Base-by-base conservation (phyloP, 53 echinoderm and acorn worm species). In the Astropecten irregularis region DNA sequence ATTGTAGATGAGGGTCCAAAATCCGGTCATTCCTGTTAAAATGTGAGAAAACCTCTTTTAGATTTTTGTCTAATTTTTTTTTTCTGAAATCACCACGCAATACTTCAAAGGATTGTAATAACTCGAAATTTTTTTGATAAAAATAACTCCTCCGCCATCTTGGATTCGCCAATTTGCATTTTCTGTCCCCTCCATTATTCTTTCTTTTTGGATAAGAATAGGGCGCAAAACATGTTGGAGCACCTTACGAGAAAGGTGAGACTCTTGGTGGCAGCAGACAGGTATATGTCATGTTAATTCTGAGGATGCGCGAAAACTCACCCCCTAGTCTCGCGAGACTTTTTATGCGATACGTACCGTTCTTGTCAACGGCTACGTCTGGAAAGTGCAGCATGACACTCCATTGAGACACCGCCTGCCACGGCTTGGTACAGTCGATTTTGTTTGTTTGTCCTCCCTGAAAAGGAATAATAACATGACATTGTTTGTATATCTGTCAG, bases 1-100 rank as follows among this genome's bases (percentile, higher is more conserved):
- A 70, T 91, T 91, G 87, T 91, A 91, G 16, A 91, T 91, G 40
- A 91, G 87, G 9, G 91, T 91, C 91, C 91, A 91, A 40, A 91
- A 91, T 51, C 91, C 87, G 0, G 61, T 71, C 49, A 86, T 68
- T 30, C 91, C 91, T 84, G 21, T 23, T 23, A 34, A 0, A 2
- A 25, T 31, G 16, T 14, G 19, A 18, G 31, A 30, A 5, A 30
- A 9, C 27, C 8, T 48, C 46, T 4, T 13, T 26, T 1, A 19
- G 30, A 18, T 3, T 66, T 8, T 19, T 32, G 8, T 20, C 20
- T 0, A 66, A 35, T 2, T 62, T 29, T 34, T n/a, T n/a, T n/a
- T n/a, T n/a, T n/a, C n/a, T n/a, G 3, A 4, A 29, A 27, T 3
- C 0, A 0, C 0, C 13, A 11, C 26, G 14, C 9, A 29, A 28